phyloP scores from a whole-genome alignment of 92 coral and sea anemone genomes.

The Epizoanthus illoricatus region DNA sequence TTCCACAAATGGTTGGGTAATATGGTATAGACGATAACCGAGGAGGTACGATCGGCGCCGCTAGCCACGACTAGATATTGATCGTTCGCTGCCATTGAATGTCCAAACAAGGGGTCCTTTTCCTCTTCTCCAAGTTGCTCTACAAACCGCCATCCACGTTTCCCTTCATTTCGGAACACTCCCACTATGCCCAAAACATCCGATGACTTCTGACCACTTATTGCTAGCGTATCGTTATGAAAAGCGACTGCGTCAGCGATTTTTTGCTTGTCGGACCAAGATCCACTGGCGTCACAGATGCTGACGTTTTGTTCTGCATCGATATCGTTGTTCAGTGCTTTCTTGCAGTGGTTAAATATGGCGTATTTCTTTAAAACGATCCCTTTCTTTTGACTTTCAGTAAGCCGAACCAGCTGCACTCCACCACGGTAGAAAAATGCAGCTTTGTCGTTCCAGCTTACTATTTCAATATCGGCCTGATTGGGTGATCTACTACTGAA shows the following conservation, averaged over 20 bases:
- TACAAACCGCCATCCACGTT: slow-evolving; percentile 33
- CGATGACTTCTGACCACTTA: slow-evolving; percentile 3
- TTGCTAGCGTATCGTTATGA: slow-evolving; percentile 31
- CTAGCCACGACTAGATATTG: slow-evolving; percentile 29
- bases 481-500: background rate
- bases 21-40: slow-evolving; percentile 23
- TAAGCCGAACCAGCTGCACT: slow-evolving; percentile 6
- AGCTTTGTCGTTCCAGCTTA: slow-evolving; percentile 6
- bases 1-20: slow-evolving; percentile 28
- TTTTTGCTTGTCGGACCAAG: slow-evolving; percentile 27
- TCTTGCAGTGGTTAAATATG: slow-evolving; percentile 12
- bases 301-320: background rate
- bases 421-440: slow-evolving; percentile 24
- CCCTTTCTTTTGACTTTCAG: background rate
- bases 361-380: background rate
- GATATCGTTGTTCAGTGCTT: background rate
- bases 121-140: slow-evolving; percentile 38
- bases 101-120: slow-evolving; percentile 45
- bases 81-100: slow-evolving; percentile 40
- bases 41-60: background rate
- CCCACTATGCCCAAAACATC: slow-evolving; percentile 37
- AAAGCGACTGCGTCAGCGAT: slow-evolving; percentile 22
- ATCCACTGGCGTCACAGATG: background rate
- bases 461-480: slow-evolving; percentile 10
- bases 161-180: slow-evolving; percentile 28